Evolutionary conservation across 2,113 vertebrate species (phyloP).

Genomic region (Sapayoa aenigma): DNA sequence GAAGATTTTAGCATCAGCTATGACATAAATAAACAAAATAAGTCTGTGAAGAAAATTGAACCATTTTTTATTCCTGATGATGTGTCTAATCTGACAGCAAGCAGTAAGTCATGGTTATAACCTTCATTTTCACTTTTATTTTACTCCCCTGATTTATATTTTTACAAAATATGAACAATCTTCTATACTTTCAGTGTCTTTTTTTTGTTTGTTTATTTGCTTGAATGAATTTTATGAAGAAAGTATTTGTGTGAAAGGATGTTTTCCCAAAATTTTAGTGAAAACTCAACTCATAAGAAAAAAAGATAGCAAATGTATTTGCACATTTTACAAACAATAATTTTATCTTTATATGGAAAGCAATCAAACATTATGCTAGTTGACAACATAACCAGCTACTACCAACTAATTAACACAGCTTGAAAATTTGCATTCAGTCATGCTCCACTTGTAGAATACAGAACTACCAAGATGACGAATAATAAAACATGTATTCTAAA

Average conservation of each 20-base stretch:
- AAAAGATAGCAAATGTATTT: neutral
- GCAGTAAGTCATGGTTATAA: neutral
- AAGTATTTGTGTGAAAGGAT: neutral
- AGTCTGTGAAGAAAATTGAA: neutral
- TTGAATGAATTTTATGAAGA: neutral
- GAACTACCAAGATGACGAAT: neutral
- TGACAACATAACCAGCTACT: neutral
- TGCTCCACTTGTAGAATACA: neutral
- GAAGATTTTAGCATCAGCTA: neutral
- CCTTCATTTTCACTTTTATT: neutral
- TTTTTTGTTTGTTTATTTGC: neutral
- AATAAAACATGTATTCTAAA: neutral
- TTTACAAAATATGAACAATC: neutral
- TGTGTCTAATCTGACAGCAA: neutral
- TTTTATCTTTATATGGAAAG: neutral
- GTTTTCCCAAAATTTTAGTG: neutral
- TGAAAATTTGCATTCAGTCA: neutral
- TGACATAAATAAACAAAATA: slow-evolving; percentile 1
- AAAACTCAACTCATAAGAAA: neutral
- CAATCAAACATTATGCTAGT: neutral
- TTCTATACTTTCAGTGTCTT: neutral
- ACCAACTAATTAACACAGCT: slow-evolving; percentile 29
- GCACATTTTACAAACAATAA: neutral
- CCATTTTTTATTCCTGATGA: neutral
- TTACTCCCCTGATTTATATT: neutral